A percentile compares a stretch with the other conserved stretches of the same genome.
These are phyloP conservation scores for Tamandua tetradactyla DNA, from an alignment of 2,797 vertebrate genomes.

Conservation along the genomic window DNA sequence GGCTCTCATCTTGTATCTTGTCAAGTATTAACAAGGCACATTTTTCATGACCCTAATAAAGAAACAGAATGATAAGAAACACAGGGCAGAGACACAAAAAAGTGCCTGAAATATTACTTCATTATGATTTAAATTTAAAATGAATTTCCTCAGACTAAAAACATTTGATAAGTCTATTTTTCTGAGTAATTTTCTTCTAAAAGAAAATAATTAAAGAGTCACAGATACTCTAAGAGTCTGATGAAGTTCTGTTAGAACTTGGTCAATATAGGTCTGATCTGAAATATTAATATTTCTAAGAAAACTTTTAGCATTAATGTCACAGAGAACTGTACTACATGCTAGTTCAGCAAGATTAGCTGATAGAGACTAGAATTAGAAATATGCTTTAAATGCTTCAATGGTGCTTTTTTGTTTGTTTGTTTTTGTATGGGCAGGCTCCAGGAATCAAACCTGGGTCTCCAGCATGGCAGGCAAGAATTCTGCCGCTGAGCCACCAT, in stretches of 20 bases:
- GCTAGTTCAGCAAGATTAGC: neutral
- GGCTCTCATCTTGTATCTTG: slow-evolving; percentile 91
- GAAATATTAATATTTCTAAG: slow-evolving; percentile 41
- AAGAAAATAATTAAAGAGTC: neutral
- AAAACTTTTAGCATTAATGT: slow-evolving; percentile 38
- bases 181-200: slow-evolving; percentile 12
- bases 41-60: slow-evolving; percentile 93
- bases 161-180: neutral
- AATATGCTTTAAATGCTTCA: neutral
- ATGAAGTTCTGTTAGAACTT: neutral
- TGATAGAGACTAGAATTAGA: neutral
- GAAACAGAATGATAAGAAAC: slow-evolving; percentile 35
- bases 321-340: neutral
- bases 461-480: too few relatives aligned
- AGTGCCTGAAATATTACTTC: neutral
- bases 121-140: neutral
- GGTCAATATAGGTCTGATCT: neutral
- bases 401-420: too few relatives aligned
- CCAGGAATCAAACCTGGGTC: too few relatives aligned
- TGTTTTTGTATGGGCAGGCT: too few relatives aligned
- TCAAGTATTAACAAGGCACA: slow-evolving; percentile 96
- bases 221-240: too few relatives aligned
- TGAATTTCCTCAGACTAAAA: slow-evolving; percentile 2
- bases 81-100: neutral
- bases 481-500: too few relatives aligned